Conservation (phyloP, 2,888 invertebrate species). For the Mythimna lalbum region DNA sequence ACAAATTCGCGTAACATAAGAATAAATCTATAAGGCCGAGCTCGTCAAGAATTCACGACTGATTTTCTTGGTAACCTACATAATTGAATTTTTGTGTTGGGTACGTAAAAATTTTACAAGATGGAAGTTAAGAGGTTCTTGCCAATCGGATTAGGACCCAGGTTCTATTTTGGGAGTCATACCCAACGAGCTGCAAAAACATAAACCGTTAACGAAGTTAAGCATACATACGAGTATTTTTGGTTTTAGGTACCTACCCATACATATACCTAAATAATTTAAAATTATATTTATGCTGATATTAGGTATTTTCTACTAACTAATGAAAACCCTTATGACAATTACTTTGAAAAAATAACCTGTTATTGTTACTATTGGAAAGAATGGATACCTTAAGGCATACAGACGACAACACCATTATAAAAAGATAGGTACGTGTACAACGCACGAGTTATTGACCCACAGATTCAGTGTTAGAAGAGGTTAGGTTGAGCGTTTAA, state of each 20-base stretch:
- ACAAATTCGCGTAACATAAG: conserved; percentile 37
- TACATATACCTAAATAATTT: neutral
- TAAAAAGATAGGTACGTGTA: too few relatives aligned
- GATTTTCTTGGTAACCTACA: conserved; percentile 29
- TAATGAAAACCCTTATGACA: neutral
- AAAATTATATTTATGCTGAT: neutral
- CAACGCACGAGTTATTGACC: too few relatives aligned
- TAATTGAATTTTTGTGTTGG: conserved; percentile 41
- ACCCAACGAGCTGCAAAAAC: neutral
- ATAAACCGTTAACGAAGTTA: neutral
- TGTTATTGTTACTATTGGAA: neutral
- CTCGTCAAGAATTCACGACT: conserved; percentile 21
- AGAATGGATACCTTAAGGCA: too few relatives aligned
- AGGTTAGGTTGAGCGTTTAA: too few relatives aligned
- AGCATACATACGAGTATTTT: neutral
- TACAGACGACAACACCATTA: too few relatives aligned
- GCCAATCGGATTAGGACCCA: neutral
- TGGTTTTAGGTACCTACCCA: too few relatives aligned
- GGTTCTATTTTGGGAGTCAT: conserved; percentile 11
- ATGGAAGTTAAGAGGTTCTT: conserved; percentile 26
- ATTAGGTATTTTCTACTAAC: too few relatives aligned
- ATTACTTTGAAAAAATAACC: conserved; percentile 18
- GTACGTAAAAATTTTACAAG: conserved; percentile 11
- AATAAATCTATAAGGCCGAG: conserved; percentile 20
- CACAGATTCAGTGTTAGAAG: too few relatives aligned